Conservation (phyloP, 2,888 invertebrate genomes). For the Mythimna loreyi region DNA sequence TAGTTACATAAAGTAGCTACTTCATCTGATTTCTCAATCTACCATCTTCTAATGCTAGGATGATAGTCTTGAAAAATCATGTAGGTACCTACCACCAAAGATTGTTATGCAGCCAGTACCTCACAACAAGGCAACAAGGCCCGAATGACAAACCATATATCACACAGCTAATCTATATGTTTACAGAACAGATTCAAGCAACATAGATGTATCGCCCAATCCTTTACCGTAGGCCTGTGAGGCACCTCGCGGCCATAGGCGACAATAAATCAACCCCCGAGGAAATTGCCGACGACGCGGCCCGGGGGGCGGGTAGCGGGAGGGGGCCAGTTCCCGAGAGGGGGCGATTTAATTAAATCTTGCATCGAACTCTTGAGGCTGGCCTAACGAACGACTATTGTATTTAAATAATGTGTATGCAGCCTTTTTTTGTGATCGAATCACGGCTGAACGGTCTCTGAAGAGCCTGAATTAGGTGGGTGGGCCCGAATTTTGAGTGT, state of each 20-base stretch:
- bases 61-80: not conserved
- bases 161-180: constrained; percentile 58
- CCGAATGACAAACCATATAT: constrained; percentile 44
- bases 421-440: constrained; percentile 84
- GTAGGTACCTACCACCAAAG: no score
- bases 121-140: constrained; percentile 17
- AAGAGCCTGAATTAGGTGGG: constrained; percentile 69
- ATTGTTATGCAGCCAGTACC: not conserved
- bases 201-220: constrained; percentile 79
- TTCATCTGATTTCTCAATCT: not conserved
- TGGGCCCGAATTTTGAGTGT: constrained; percentile 55
- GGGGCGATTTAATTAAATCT: constrained; percentile 92
- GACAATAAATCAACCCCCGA: constrained; percentile 90
- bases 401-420: constrained; percentile 89
- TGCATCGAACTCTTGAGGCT: constrained; percentile 91
- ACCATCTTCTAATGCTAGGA: not conserved
- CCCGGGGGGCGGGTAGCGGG: constrained; percentile 61
- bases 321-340: constrained; percentile 63
- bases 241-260: constrained; percentile 82
- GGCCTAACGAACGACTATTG: constrained; percentile 90
- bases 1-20: no score
- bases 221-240: constrained; percentile 80
- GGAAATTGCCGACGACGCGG: constrained; percentile 87
- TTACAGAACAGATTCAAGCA: constrained; percentile 66
- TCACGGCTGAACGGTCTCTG: constrained; percentile 69